Evolutionary conservation across 1,140 invertebrate species (phyloP).

Genomic region (Halyomorpha halys): DNA sequence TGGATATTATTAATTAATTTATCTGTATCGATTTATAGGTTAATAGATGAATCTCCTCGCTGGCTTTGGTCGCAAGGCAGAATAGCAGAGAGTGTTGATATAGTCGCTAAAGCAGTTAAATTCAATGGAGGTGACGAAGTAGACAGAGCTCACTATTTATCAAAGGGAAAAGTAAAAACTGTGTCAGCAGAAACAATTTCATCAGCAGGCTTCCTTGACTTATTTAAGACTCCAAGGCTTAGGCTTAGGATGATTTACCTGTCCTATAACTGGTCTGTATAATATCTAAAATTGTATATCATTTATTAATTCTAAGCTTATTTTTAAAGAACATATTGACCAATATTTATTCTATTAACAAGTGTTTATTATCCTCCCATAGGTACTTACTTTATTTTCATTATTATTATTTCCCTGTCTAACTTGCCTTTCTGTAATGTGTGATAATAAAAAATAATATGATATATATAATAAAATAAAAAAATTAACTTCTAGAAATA

Average conservation of each 20-base stretch:
- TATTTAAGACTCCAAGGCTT: conserved; percentile 69
- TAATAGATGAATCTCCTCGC: conserved; percentile 74
- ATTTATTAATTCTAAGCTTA: too few relatives aligned
- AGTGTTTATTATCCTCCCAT: too few relatives aligned
- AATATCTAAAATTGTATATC: too few relatives aligned
- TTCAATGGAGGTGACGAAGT: conserved; percentile 49
- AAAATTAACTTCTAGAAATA: too few relatives aligned
- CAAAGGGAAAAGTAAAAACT: conserved; percentile 43
- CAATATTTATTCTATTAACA: too few relatives aligned
- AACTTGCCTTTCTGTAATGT: too few relatives aligned
- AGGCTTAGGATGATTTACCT: conserved; percentile 44
- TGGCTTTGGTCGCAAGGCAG: conserved; percentile 74
- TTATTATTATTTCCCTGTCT: too few relatives aligned
- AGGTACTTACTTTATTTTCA: too few relatives aligned
- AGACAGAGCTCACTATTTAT: conserved; percentile 50
- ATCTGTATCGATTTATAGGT: conserved; percentile 35
- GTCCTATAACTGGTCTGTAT: too few relatives aligned
- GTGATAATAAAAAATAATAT: too few relatives aligned
- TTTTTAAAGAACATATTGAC: too few relatives aligned
- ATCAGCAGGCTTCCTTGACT: conserved; percentile 44
- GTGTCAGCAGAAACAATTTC: conserved; percentile 19
- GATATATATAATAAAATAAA: too few relatives aligned
- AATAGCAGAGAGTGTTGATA: conserved; percentile 54
- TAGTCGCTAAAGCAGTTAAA: conserved; percentile 58
- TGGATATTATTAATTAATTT: background rate